Percentiles rank a stretch among this genome's conserved stretches.
These are phyloP conservation scores for Cantharis rustica DNA, from an alignment of 2,888 invertebrate genomes.

Conservation along the genomic window DNA sequence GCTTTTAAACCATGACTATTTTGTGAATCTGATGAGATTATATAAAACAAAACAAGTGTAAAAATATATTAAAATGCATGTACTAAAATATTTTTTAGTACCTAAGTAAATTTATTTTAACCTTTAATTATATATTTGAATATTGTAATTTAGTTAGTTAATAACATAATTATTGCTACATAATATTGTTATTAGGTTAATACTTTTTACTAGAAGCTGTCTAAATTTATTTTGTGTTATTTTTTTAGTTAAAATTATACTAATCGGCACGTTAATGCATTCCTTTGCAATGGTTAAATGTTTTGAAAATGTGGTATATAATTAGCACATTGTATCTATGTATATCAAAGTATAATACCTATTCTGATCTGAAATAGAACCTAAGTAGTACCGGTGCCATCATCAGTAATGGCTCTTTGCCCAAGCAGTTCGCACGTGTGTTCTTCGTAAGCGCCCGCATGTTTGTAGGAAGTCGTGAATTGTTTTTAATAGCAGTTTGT, in stretches of 20 bases:
- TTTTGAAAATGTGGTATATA: neutral
- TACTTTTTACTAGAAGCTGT: neutral
- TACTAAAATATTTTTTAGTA: no score
- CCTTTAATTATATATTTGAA: no score
- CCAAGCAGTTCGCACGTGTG: slow-evolving; percentile 23
- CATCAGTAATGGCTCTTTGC: slow-evolving; percentile 20
- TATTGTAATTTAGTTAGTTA: no score
- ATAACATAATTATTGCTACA: neutral
- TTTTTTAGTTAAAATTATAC: neutral
- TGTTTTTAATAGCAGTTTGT: slow-evolving; percentile 1
- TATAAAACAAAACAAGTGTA: no score
- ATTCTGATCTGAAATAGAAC: slow-evolving; percentile 22
- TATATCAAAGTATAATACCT: slow-evolving; percentile 10
- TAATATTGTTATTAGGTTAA: neutral
- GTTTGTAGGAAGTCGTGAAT: slow-evolving; percentile 7
- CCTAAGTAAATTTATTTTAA: no score
- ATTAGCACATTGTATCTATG: neutral
- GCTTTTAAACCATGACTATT: no score
- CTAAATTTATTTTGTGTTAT: neutral
- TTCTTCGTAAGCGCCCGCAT: slow-evolving; percentile 12
- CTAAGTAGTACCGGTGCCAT: slow-evolving; percentile 9
- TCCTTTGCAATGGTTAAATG: neutral
- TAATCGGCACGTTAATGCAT: neutral
- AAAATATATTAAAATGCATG: no score
- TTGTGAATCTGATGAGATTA: no score